Base-by-base conservation (phyloP, 2,113 vertebrate species). In the Hepsetus odoe region DNA sequence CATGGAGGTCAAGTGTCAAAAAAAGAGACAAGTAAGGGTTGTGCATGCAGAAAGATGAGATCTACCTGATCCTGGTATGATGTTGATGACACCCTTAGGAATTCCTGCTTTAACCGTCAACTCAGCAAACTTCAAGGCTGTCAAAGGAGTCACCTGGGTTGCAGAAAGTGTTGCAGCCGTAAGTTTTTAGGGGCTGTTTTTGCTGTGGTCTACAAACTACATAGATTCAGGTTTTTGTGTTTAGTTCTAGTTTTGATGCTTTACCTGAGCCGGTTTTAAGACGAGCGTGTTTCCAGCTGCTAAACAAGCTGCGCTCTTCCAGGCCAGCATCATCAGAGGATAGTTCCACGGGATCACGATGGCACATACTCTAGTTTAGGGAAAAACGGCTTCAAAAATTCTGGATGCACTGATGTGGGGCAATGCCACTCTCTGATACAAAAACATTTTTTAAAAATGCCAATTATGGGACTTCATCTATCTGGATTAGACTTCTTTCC, bases 301-400 rank as follows among this genome's bases (percentile, higher is more conserved):
- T 70, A 96, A 89, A 77, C 95, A 96, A 49, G 95, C 95, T 0
- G 95, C 95, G 0, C 94, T 89, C 85, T 96, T 96, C 95, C 95
- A 96, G 40, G 95, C 93, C 71, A 96, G 78, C 95, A 96, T 96
- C 95, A 96, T 96, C 22, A 96, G 85, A 1, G 95, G 95, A 56
- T 96, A 96, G 88, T 96, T 96, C 95, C 95, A 96, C 5, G 95
- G 95, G 86, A 96, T 96, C 80, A 96, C 80, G 0, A 96, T 95
- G 12, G 93, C 95, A 71, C 95, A 96, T 32, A 96, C 95, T 16
- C 95, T 96, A 84, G 42, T 51, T 46, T 28, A 38, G 44, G 42
- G 42, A 53, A 10, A 24, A 40, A 40, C 59, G 26, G 6, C 32
- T 20, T 5, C 1, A 46, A 46, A 46, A 42, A 44, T 2, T 14